Evolutionary conservation across 2,888 invertebrate genomes (phyloP).

Genomic region (Caenorhabditis macrosperma): DNA sequence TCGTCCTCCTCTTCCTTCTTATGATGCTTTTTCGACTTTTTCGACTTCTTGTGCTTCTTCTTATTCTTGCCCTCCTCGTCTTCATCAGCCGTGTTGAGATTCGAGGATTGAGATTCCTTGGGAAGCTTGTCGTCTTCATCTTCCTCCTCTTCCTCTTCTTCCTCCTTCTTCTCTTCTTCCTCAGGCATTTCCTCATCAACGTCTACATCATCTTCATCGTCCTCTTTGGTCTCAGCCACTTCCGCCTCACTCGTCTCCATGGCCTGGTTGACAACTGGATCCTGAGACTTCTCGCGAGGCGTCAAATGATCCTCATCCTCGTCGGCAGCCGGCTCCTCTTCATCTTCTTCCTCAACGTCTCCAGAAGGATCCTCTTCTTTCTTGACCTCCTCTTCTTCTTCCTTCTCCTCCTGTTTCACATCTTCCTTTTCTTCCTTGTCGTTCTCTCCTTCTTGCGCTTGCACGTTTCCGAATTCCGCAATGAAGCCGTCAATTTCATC

Average conservation of each 20-base stretch:
- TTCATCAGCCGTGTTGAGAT: constrained; percentile 26
- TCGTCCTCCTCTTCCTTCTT: constrained; percentile 28
- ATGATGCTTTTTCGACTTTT: constrained; percentile 59
- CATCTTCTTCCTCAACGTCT: constrained; percentile 36
- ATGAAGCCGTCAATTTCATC: constrained; percentile 50
- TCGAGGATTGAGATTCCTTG: constrained; percentile 43
- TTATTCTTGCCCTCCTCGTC: constrained; percentile 64
- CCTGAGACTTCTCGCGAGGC: neutral
- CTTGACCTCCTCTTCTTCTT: neutral
- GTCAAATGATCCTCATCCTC: neutral
- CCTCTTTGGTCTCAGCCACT: constrained; percentile 17
- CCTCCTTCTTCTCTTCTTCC: constrained; percentile 6
- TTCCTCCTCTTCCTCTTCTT: constrained; percentile 2
- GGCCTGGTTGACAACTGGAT: neutral
- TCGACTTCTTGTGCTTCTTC: constrained; percentile 67
- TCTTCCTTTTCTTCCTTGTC: neutral
- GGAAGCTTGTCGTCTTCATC: neutral
- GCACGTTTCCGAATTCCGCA: constrained; percentile 32
- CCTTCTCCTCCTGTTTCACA: neutral
- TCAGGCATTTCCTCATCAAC: constrained; percentile 5
- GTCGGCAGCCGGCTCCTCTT: constrained; percentile 26
- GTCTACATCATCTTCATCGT: neutral
- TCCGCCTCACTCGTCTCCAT: constrained; percentile 53
- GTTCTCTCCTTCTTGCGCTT: neutral
- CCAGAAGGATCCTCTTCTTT: neutral